Evolutionary conservation across 2,113 vertebrate species (phyloP).

Genomic region (Pleuronectes platessa): DNA sequence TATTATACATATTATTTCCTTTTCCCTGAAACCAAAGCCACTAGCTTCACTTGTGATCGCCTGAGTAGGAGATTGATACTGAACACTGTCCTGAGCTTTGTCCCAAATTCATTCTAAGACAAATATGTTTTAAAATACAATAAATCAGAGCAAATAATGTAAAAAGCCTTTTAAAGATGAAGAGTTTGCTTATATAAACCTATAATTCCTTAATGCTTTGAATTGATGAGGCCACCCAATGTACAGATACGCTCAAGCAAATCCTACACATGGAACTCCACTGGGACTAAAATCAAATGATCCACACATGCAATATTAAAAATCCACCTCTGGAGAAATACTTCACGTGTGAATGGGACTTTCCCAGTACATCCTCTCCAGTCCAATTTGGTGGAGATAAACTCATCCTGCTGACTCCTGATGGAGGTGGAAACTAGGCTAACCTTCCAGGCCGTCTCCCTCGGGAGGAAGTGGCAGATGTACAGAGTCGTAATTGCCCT

Average conservation of each 20-base stretch:
- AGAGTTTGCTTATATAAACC: no score
- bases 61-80: background rate
- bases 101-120: no score
- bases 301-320: slow-evolving; percentile 13
- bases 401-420: slow-evolving; percentile 29
- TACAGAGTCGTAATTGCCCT: slow-evolving; percentile 39
- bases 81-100: background rate
- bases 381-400: slow-evolving; percentile 10
- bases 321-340: background rate
- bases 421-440: slow-evolving; percentile 60
- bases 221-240: no score
- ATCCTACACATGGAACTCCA: background rate
- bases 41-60: background rate
- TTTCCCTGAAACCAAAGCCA: background rate
- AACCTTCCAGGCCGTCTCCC: slow-evolving; percentile 51
- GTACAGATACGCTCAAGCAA: no score
- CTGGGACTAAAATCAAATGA: background rate
- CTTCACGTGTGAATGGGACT: background rate
- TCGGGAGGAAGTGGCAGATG: slow-evolving; percentile 61
- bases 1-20: background rate
- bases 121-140: background rate
- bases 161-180: no score
- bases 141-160: no score
- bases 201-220: no score
- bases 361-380: background rate